phyloP scores from a whole-genome alignment of 2,113 vertebrate species.

The Stomatorhinus ivindoensis region DNA sequence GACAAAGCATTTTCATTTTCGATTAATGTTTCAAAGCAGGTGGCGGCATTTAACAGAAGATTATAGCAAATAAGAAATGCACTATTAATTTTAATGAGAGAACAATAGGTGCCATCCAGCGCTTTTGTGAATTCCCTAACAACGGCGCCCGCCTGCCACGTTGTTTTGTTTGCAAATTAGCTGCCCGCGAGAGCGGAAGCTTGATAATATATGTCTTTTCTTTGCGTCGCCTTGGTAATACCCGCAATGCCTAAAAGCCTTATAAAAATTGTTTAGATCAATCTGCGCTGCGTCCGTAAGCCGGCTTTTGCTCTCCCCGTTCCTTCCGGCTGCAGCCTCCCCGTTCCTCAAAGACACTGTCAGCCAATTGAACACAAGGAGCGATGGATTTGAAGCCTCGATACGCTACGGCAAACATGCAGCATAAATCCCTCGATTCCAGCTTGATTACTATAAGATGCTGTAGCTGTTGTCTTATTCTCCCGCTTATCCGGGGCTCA shows the following conservation, averaged over 20 bases:
- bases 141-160: neutral
- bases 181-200: neutral
- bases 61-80: slow-evolving; percentile 6
- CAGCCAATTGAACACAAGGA: neutral
- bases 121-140: neutral
- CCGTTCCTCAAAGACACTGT: neutral
- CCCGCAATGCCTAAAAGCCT: neutral
- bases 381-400: neutral
- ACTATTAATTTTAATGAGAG: slow-evolving; percentile 5
- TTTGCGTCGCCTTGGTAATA: neutral
- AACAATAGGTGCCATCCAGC: neutral
- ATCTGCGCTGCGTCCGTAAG: neutral
- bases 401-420: neutral
- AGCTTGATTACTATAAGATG: neutral
- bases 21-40: neutral
- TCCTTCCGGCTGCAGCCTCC: neutral
- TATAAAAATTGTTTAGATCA: slow-evolving; percentile 7
- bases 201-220: neutral
- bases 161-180: slow-evolving; percentile 11
- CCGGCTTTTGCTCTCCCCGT: neutral
- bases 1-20: neutral
- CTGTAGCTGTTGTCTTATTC: neutral
- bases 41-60: slow-evolving; percentile 13
- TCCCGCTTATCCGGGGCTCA: neutral
- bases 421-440: neutral